A percentile compares a stretch with the other conserved stretches of the same genome.
phyloP scores from a whole-genome alignment of 2,888 invertebrate genomes.

The Baronia brevicornis region DNA sequence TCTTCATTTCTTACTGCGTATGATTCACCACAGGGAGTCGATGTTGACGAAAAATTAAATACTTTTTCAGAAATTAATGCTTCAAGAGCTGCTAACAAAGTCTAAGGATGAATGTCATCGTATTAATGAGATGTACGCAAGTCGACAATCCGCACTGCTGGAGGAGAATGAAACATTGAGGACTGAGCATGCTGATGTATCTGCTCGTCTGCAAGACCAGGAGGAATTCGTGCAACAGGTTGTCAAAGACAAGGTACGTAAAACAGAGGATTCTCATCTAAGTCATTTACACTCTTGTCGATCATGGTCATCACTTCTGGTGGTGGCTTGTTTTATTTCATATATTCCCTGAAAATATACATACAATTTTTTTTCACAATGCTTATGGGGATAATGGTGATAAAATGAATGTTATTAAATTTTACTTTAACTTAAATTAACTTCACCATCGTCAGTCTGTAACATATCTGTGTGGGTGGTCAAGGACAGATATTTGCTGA shows the following conservation, averaged over 20 bases:
- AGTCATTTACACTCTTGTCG: neutral
- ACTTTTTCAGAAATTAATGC: conserved; percentile 43
- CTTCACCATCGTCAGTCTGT: no score
- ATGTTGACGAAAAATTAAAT: neutral
- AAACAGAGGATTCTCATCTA: neutral
- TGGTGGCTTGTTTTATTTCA: no score
- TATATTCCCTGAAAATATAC: no score
- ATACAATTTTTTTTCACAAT: no score
- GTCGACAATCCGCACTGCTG: conserved; percentile 46
- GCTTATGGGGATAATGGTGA: no score
- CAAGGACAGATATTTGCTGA: no score
- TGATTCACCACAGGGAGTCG: no score
- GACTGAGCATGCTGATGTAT: conserved; percentile 43
- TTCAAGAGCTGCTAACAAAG: conserved; percentile 50
- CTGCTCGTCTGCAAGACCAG: conserved; percentile 44
- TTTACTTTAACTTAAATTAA: no score
- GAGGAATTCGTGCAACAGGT: conserved; percentile 52
- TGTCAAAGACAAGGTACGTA: conserved; percentile 60
- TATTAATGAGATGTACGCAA: conserved; percentile 66
- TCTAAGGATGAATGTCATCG: conserved; percentile 64
- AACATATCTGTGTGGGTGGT: no score
- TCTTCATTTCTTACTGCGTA: no score
- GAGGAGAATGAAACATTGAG: conserved; percentile 51
- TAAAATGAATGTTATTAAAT: no score
- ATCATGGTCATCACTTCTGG: no score